Conservation (phyloP, 53 echinoderm and acorn worm species). For the Echinarachnius parma region DNA sequence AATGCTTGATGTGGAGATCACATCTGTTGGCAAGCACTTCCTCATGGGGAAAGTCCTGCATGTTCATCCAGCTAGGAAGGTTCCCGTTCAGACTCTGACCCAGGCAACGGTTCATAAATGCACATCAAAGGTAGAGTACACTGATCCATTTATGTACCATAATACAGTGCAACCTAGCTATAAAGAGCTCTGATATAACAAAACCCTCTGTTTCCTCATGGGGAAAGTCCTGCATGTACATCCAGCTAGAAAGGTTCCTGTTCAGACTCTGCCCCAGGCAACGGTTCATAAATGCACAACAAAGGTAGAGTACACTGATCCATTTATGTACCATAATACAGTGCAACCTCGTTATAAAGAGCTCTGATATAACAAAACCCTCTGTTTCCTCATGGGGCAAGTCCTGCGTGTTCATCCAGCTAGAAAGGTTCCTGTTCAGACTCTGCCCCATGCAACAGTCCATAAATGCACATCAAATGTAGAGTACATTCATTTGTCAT, state of each 20-base stretch:
- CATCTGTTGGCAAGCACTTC: constrained; percentile 90
- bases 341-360: background rate
- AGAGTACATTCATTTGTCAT: background rate
- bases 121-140: background rate
- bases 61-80: background rate
- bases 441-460: background rate
- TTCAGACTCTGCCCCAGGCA: background rate
- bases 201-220: no score
- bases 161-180: background rate
- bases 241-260: constrained; percentile 1
- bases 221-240: constrained; percentile 49
- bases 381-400: constrained; percentile 75
- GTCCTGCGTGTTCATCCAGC: constrained; percentile 40
- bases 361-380: no score
- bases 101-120: background rate
- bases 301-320: background rate
- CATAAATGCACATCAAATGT: constrained; percentile 1
- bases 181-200: no score
- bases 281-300: background rate
- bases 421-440: background rate
- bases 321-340: background rate
- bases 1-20: constrained; percentile 79
- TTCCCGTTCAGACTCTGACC: background rate
- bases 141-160: background rate
- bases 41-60: constrained; percentile 66